A percentile compares a stretch with the other conserved stretches of the same genome.
Evolutionary conservation across 2,113 vertebrate species (phyloP).

Genomic region (Solea senegalensis): DNA sequence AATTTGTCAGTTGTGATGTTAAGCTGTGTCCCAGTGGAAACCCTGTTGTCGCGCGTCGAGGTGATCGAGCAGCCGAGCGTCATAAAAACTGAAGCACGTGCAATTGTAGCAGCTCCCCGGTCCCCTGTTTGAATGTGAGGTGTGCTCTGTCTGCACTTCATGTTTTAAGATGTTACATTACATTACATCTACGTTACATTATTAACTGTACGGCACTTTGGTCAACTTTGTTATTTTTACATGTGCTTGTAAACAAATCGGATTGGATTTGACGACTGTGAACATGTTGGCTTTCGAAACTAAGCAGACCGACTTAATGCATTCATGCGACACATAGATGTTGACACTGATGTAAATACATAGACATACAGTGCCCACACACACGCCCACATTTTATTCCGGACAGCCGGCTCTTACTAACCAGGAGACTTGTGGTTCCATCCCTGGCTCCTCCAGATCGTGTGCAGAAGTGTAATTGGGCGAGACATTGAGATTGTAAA

Average conservation of each 20-base stretch:
- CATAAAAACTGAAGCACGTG: neutral
- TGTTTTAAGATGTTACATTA: neutral
- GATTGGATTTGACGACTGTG: too few relatives aligned
- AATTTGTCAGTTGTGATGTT: conserved; percentile 50
- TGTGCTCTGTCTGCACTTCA: neutral
- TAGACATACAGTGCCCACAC: neutral
- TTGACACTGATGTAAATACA: neutral
- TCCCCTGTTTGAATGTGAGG: neutral
- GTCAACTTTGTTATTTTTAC: neutral
- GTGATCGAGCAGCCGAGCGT: conserved; percentile 13
- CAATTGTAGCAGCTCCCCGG: neutral
- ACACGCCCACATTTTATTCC: neutral
- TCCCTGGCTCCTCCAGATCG: too few relatives aligned
- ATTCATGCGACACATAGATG: neutral
- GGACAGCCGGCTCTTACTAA: neutral
- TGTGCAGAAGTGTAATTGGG: too few relatives aligned
- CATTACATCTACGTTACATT: too few relatives aligned
- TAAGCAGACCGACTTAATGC: neutral
- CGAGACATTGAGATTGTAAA: too few relatives aligned
- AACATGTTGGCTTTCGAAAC: neutral
- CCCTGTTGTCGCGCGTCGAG: conserved; percentile 6
- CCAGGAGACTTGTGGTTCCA: too few relatives aligned
- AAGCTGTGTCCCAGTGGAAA: conserved; percentile 31
- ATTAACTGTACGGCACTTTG: too few relatives aligned
- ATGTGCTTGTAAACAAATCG: neutral